A percentile compares a stretch with the other conserved stretches of the same genome.
Conservation (phyloP, 2,888 invertebrate species). For the Dicroscelio sp. region DNA sequence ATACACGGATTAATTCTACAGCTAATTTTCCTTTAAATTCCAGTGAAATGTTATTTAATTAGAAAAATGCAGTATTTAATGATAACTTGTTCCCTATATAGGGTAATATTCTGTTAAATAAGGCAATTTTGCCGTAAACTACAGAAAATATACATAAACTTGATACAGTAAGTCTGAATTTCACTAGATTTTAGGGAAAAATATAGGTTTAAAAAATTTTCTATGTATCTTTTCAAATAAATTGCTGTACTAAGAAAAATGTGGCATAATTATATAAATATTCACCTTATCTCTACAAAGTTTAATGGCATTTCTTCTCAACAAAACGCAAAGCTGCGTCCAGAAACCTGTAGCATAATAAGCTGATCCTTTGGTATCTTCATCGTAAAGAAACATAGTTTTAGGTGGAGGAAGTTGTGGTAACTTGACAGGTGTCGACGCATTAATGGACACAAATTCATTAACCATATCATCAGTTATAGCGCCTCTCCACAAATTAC, state of each 20-base stretch:
- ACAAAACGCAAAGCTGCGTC: slow-evolving; percentile 93
- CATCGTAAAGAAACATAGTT: slow-evolving; percentile 86
- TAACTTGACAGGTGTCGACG: slow-evolving; percentile 92
- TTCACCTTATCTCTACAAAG: slow-evolving; percentile 94
- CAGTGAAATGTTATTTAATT: no score
- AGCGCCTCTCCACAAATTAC: slow-evolving; percentile 91
- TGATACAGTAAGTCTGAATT: no score
- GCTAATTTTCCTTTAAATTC: no score
- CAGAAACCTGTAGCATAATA: slow-evolving; percentile 93
- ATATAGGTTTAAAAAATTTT: not conserved
- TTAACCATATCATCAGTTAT: slow-evolving; percentile 80
- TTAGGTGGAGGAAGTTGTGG: slow-evolving; percentile 89
- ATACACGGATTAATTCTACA: no score
- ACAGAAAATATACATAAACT: no score
- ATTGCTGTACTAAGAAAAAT: no score
- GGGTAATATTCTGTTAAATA: no score
- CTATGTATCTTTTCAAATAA: not conserved
- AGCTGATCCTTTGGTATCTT: slow-evolving; percentile 83
- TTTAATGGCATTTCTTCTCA: slow-evolving; percentile 93
- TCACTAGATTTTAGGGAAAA: no score
- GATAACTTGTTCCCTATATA: no score
- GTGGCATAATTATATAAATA: not conserved
- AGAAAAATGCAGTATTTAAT: no score
- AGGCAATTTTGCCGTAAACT: no score
- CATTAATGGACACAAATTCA: slow-evolving; percentile 92